Evolutionary conservation across 2,113 vertebrate species (phyloP).

Genomic region (Gadus macrocephalus): DNA sequence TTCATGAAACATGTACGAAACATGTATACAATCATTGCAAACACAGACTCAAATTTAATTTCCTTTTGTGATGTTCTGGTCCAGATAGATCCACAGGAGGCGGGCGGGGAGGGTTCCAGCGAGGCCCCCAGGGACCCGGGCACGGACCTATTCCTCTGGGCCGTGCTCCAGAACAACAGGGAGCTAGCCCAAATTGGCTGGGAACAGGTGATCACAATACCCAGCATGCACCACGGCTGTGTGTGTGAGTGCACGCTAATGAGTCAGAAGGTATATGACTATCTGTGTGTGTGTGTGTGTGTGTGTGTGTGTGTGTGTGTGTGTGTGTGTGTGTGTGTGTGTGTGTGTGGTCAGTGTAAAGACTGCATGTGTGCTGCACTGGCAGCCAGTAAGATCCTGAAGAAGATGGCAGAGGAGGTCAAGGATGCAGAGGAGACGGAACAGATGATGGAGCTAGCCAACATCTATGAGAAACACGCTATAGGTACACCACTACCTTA

Average conservation of each 20-base stretch:
- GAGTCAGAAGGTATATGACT: neutral
- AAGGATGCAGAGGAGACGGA: conserved; percentile 76
- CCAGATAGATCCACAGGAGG: neutral
- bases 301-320: neutral
- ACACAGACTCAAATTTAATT: no score
- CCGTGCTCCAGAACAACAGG: conserved; percentile 84
- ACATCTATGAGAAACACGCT: conserved; percentile 81
- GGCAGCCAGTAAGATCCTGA: conserved; percentile 91
- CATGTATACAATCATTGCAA: no score
- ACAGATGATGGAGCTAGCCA: conserved; percentile 76
- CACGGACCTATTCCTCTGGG: conserved; percentile 92
- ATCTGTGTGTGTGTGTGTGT: conserved; percentile 10
- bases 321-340: conserved; percentile 6
- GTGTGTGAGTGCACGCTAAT: neutral
- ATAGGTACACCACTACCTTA: conserved; percentile 70
- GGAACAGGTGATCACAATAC: conserved; percentile 78
- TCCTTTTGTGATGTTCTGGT: neutral
- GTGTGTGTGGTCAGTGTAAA: conserved; percentile 59
- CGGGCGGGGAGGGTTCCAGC: neutral
- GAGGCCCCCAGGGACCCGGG: conserved; percentile 62
- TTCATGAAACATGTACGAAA: no score
- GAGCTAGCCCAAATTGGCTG: conserved; percentile 89
- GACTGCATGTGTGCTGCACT: conserved; percentile 83
- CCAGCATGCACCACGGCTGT: neutral
- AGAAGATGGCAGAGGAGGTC: conserved; percentile 81